A percentile compares a stretch with the other conserved stretches of the same genome.
These are phyloP conservation scores for Natrix natrix DNA, from an alignment of 2,797 vertebrate genomes.

Conservation along the genomic window DNA sequence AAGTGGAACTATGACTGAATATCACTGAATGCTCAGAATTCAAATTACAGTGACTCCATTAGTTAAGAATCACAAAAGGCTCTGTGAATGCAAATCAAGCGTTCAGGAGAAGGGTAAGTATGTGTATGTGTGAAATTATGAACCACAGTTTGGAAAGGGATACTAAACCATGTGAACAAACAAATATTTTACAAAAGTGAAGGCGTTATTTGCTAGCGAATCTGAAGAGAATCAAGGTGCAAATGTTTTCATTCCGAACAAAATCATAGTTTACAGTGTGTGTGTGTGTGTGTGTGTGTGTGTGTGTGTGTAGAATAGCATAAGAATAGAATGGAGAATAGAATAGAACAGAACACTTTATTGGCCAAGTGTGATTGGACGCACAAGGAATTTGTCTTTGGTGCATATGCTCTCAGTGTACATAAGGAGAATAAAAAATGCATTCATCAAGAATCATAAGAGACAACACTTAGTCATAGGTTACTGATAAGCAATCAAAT, in stretches of 20 bases:
- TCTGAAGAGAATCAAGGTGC: background rate
- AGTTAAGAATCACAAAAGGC: background rate
- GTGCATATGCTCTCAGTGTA: too few species aligned
- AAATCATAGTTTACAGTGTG: background rate
- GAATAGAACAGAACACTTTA: too few species aligned
- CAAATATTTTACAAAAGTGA: background rate
- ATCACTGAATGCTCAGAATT: background rate
- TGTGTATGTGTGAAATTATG: background rate
- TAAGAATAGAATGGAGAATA: too few species aligned
- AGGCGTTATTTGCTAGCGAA: background rate
- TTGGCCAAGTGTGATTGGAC: too few species aligned
- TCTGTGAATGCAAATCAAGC: background rate
- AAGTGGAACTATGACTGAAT: background rate
- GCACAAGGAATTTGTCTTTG: too few species aligned
- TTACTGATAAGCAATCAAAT: too few species aligned
- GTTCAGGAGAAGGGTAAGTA: background rate
- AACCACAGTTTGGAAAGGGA: background rate
- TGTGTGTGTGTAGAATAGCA: too few species aligned
- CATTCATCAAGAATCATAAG: too few species aligned
- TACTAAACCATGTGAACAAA: background rate
- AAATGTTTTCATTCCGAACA: background rate
- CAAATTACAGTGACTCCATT: background rate
- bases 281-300: background rate
- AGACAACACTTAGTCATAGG: too few species aligned
- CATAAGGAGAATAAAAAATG: too few species aligned